Base-by-base conservation (phyloP, 2,113 vertebrate species). In the Lepus timidus region DNA sequence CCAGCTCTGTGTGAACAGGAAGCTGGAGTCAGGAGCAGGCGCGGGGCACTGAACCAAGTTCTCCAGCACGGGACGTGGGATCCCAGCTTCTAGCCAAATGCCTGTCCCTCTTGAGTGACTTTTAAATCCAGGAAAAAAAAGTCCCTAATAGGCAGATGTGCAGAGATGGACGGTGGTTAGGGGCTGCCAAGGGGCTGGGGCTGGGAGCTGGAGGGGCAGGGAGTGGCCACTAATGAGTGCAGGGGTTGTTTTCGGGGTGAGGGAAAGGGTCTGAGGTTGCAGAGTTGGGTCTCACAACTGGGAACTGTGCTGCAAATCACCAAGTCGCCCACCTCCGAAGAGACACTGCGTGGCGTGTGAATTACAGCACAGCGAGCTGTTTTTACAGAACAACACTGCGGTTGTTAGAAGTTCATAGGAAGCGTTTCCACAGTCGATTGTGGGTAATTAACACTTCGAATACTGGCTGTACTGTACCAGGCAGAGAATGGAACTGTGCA, bases 391-490 rank as follows among this genome's bases (percentile, higher is more conserved):
- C 39, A 51, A 86, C n/a, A 90, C 16, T n/a, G 51, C 70, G 6
- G 12, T 49, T 87, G 82, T 83, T 96, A 68, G 89, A 89, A 79
- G 82, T 83, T 83, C 68, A 67, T 52, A 80, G 39, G 88, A 88
- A 91, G 70, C n/a, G 51, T 80, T 83, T 84, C 16, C 33, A 3
- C 16, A 73, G 20, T 76, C 23, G 29, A 51, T 44, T 65, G 9
- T 55, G n/a, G 27, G 5, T 39, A 80, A 33, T 85, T 52, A 78
- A 52, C 31, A 71, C 14, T 75, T 55, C 61, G 58, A 78, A 25
- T 71, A 51, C 25, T 44, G 75, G 20, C 44, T 85, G 0, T 51
- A 9, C n/a, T 85, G 29, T 14, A 20, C 74, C 17, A 89, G 74
- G 80, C 89, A 70, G 61, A 70, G 73, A 49, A 39, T 10, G 68